Evolutionary conservation across 2,888 invertebrate species (phyloP).

Genomic region (Phyllotreta striolata): DNA sequence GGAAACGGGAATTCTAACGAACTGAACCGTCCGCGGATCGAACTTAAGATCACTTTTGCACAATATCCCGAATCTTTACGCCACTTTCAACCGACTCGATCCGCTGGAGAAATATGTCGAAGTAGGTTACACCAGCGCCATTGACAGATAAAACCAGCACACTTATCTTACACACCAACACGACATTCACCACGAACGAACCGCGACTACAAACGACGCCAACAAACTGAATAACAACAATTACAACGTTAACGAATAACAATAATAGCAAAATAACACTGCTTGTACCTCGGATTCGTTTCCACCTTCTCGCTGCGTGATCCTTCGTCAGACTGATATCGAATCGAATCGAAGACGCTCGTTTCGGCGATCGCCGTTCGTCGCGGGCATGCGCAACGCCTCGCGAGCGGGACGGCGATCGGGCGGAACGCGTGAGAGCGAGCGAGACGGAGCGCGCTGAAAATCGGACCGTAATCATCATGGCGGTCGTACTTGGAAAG

Average conservation of each 20-base stretch:
- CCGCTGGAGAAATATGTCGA: constrained; percentile 30
- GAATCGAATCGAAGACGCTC: constrained; percentile 37
- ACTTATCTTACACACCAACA: constrained; percentile 18
- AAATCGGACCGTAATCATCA: constrained; percentile 48
- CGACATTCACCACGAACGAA: constrained; percentile 12
- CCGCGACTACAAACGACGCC: constrained; percentile 1
- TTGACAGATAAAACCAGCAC: constrained; percentile 32
- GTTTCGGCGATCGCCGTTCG: constrained; percentile 38
- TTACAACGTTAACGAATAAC: constrained; percentile 15
- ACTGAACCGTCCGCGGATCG: constrained; percentile 11
- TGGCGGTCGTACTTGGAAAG: constrained; percentile 49
- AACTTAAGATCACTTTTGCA: constrained; percentile 16
- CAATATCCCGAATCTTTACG: constrained; percentile 18
- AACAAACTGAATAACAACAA: constrained; percentile 14
- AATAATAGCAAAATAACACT: constrained; percentile 21
- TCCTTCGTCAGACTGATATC: constrained; percentile 36
- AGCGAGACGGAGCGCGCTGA: background rate
- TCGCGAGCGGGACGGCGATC: constrained; percentile 26
- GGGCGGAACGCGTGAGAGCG: too few species aligned
- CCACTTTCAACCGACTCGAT: constrained; percentile 34
- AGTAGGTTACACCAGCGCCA: constrained; percentile 35
- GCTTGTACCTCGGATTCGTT: constrained; percentile 8
- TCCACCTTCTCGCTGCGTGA: constrained; percentile 31
- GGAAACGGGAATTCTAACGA: constrained; percentile 14
- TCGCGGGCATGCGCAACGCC: constrained; percentile 36